Evolutionary conservation across 1,140 invertebrate species (phyloP), one percentile per base, ranked within the genome.

Genomic region (Sycobia sp.): DNA sequence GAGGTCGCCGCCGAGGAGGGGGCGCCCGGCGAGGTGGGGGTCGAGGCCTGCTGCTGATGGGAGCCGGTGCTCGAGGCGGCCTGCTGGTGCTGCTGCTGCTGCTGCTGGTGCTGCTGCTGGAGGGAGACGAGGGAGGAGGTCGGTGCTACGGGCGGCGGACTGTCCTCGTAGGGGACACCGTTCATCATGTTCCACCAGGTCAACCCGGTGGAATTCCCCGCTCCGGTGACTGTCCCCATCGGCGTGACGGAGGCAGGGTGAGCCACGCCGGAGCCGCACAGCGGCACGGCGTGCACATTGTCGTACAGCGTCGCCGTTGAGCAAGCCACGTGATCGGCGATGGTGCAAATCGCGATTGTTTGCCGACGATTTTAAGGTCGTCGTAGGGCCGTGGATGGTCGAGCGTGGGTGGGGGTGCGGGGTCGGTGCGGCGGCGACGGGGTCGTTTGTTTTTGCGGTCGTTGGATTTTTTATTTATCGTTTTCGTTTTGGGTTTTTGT

Each of bases 121-220:
- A 83, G 74, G 62, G 83, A 76, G 65, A 83, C 71, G 60, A 76
- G 75, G 53, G 80, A 73, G 65, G 74, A 67, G 46, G 77, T 84
- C 67, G 85, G 86, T 59, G 81, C 83, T 70, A 84, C 80, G 47
- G 86, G 85, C 71, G 88, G 87, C 74, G 87, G 88, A 80, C 86
- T 87, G 80, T 91, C 89, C 79, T 90, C 89, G 85, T 91, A 90
- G 50, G 87, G 77, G 73, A 84, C 82, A 69, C 84, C 89, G 87
- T 91, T 91, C 90, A 91, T 91, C 89, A 91, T 91, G 86, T 83
- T 79, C 87, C 89, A 90, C 89, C 89, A 90, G 83, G 86, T 86
- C 84, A 89, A 87, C 86, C 88, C 89, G 88, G 89, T 84, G 85
- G 86, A 83, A 85, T 86, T 83, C 84, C 87, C 88, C 86, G 88